phyloP scores from a whole-genome alignment of 2,888 invertebrate genomes.

The Hoplodrina blanda region DNA sequence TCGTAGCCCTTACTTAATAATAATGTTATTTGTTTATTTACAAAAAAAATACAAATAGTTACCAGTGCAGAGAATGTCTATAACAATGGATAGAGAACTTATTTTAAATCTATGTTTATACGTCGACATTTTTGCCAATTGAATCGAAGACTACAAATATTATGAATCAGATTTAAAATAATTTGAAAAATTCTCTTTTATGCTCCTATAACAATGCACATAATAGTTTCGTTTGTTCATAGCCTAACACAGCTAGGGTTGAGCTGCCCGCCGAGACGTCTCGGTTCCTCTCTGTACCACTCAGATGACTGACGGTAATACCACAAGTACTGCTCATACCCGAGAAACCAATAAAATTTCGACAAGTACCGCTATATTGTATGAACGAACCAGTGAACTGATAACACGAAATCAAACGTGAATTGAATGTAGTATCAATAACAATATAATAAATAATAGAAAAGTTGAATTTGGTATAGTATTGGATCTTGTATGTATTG shows the following conservation, averaged over 20 bases:
- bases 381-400: constrained; percentile 67
- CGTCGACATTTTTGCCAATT: background rate
- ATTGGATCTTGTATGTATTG: constrained; percentile 34
- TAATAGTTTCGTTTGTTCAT: constrained; percentile 37
- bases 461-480: constrained; percentile 41
- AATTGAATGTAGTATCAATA: constrained; percentile 65
- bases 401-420: constrained; percentile 70
- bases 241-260: constrained; percentile 42
- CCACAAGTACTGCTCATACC: constrained; percentile 71
- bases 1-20: background rate
- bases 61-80: no score
- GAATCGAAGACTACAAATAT: no score
- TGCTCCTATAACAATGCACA: background rate
- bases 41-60: no score
- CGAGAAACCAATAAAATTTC: constrained; percentile 74
- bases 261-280: constrained; percentile 44
- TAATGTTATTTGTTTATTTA: no score
- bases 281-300: constrained; percentile 53
- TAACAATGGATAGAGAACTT: no score
- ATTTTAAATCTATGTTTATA: no score
- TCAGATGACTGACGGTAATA: constrained; percentile 72
- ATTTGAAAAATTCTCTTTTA: background rate
- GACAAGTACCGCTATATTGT: constrained; percentile 64
- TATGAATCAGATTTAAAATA: background rate
- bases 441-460: constrained; percentile 60